These are phyloP conservation scores for Orthosia incerta DNA, from an alignment of 2,888 invertebrate species.

Conservation along the genomic window DNA sequence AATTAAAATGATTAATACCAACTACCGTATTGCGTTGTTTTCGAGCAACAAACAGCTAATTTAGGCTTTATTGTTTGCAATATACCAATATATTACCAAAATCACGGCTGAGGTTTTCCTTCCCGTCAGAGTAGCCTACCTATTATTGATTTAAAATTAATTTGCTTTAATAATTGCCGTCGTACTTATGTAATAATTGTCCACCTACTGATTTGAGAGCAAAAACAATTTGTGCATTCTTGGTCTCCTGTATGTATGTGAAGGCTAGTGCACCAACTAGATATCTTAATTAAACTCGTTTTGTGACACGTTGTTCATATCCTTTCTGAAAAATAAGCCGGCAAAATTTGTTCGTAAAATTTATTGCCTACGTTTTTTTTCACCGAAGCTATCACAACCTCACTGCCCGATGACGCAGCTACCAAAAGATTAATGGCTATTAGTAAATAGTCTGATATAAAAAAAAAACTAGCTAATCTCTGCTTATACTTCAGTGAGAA, in stretches of 20 bases:
- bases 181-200: not conserved
- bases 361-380: not conserved
- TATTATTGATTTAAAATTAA: constrained; percentile 3
- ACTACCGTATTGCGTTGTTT: constrained; percentile 27
- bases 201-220: not conserved
- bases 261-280: too few relatives aligned
- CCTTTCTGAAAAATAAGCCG: not conserved
- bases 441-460: constrained; percentile 45
- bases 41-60: not conserved
- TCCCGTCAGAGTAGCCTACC: constrained; percentile 6
- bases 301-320: too few relatives aligned
- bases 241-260: too few relatives aligned
- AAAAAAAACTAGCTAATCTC: constrained; percentile 58
- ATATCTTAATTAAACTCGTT: too few relatives aligned
- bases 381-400: constrained; percentile 1
- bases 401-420: constrained; percentile 52
- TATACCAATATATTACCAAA: constrained; percentile 29
- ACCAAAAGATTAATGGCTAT: constrained; percentile 52
- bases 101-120: constrained; percentile 38
- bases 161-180: constrained; percentile 6
- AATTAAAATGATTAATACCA: not conserved
- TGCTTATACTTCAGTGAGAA: constrained; percentile 47
- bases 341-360: not conserved
- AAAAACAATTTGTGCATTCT: not conserved
- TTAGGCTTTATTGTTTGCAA: constrained; percentile 20